A percentile compares a stretch with the other conserved stretches of the same genome.
These are phyloP conservation scores for Monarcha castaneiventris DNA, from an alignment of 2,113 vertebrate species.

Conservation along the genomic window DNA sequence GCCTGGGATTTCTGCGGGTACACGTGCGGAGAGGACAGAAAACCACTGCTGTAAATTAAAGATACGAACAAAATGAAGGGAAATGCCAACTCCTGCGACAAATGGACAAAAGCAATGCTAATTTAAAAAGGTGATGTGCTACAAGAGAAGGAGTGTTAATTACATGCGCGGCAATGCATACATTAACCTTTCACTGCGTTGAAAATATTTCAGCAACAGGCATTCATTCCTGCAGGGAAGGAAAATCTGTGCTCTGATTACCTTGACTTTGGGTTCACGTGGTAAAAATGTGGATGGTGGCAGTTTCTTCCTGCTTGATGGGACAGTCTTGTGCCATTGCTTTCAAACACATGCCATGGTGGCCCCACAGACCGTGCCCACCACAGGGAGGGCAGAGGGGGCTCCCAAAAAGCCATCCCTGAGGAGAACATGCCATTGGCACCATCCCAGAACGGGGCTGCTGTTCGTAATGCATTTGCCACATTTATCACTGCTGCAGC, in stretches of 20 bases:
- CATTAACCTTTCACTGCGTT: not conserved
- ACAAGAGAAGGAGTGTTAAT: not conserved
- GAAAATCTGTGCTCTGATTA: not conserved
- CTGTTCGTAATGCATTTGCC: not conserved
- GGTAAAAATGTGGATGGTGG: not conserved
- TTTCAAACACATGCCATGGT: not conserved
- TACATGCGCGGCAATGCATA: not conserved
- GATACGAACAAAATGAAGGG: not conserved
- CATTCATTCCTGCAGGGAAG: not conserved
- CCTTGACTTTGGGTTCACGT: not conserved
- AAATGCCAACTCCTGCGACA: not conserved
- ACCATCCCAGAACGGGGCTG: rapidly evolving
- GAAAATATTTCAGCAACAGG: not conserved
- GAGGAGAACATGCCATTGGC: not conserved
- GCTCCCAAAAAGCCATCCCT: not conserved
- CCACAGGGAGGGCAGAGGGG: not conserved
- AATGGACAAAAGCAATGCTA: not conserved
- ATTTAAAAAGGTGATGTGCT: not conserved
- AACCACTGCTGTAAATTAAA: not conserved
- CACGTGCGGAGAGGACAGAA: not conserved
- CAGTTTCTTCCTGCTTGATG: not conserved
- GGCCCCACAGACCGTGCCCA: not conserved
- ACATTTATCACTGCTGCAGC: not conserved
- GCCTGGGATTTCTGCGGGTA: not conserved
- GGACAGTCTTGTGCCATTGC: not conserved